Evolutionary conservation across 2,888 invertebrate genomes (phyloP), one percentile per base, ranked within the genome.

Genomic region (Oscheius sp.): DNA sequence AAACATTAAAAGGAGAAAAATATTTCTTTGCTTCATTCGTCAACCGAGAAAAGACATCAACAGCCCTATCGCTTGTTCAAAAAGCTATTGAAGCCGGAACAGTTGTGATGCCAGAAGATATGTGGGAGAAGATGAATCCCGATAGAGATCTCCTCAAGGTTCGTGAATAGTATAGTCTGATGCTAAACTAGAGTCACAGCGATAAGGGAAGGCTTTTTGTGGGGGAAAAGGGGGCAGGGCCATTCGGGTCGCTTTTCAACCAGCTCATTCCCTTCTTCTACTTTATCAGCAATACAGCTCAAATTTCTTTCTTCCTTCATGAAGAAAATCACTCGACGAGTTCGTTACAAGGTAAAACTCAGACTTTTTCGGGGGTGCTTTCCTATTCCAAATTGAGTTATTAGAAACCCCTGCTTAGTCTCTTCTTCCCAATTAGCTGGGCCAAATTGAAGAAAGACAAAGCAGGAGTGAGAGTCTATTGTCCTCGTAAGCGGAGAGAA

Each of bases 21-120:
- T 92, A 92, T 88, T 96, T 96, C 89, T 92, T 97, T 84, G 93
- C 96, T 27, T 95, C 96, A 45, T 95, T 97, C 89, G 92, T 93
- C 1, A 92, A 95, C 15, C 90, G 96, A 50, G 96, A 97, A 89
- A 95, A 96, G 88, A 68, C 61, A 8, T 17, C 48, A 33, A 33
- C 58, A 87, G 95, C 95, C 93, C 91, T 97, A 87, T 95, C 95
- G 90, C 90, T 94, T 81, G 91, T 96, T 80, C 96, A 96, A 95
- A 95, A 96, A 90, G 95, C 94, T 90, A 93, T 93, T 71, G 91
- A 95, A 74, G 50, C 25, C 15, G 61, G 91, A 25, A 53, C 64
- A 29, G 57, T 57, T 0, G 52, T 76, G 57, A 57, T 74, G 6
- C 70, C 79, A 1, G 81, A 80, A 65, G 72, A 78, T 39, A 65